phyloP scores from a whole-genome alignment of 2,888 invertebrate species.

The Stenolophus ochropezus region DNA sequence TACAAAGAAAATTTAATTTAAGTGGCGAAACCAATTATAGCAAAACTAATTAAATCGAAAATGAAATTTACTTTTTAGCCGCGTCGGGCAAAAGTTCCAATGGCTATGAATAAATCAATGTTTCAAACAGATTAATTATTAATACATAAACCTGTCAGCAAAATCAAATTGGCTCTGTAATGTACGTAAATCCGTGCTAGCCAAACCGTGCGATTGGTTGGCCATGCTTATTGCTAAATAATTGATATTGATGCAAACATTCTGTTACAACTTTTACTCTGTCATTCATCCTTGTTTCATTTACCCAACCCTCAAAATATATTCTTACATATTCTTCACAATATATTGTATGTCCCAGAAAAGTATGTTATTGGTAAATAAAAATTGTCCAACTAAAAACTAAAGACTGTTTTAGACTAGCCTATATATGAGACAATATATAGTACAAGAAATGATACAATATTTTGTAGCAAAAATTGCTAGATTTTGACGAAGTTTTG shows the following conservation, averaged over 20 bases:
- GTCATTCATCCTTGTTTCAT: too few species aligned
- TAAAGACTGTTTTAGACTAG: too few species aligned
- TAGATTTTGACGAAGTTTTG: too few species aligned
- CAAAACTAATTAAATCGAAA: slow-evolving; percentile 27
- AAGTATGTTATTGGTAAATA: too few species aligned
- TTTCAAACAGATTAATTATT: slow-evolving; percentile 37
- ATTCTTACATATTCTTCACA: too few species aligned
- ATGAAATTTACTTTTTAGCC: slow-evolving; percentile 1
- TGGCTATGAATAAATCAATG: slow-evolving; percentile 28
- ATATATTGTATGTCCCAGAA: too few species aligned
- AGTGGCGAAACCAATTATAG: slow-evolving; percentile 16
- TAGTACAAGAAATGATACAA: too few species aligned
- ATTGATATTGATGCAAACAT: slow-evolving; percentile 1
- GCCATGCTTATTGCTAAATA: slow-evolving; percentile 4
- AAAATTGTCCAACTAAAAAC: too few species aligned
- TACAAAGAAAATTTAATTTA: slow-evolving; percentile 26
- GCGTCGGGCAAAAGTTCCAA: neutral
- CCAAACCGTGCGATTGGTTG: slow-evolving; percentile 3
- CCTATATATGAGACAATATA: too few species aligned
- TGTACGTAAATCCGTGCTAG: slow-evolving; percentile 10
- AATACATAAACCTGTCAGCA: slow-evolving; percentile 32
- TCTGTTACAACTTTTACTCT: too few species aligned
- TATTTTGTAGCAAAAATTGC: too few species aligned
- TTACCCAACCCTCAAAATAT: too few species aligned
- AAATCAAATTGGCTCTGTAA: slow-evolving; percentile 42